Percentiles rank a stretch among this genome's conserved stretches.
phyloP scores from a whole-genome alignment of 2,113 vertebrate genomes.

The Hucho hucho region DNA sequence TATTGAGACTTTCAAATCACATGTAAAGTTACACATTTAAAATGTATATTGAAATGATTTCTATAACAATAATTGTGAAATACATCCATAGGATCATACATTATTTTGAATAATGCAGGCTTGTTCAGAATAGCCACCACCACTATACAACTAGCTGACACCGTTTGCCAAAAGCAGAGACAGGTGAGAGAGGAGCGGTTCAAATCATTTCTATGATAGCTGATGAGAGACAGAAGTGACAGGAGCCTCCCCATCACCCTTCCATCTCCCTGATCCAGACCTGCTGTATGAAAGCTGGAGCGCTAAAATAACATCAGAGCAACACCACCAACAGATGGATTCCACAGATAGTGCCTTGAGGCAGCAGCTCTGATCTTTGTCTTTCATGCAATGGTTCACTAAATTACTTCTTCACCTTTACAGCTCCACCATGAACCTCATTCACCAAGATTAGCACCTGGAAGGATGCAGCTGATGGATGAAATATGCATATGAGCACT shows the following conservation, averaged over 20 bases:
- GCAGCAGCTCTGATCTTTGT: conserved; percentile 69
- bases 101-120: too few relatives aligned
- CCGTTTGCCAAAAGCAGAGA: not conserved
- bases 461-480: conserved; percentile 19
- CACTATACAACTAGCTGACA: not conserved
- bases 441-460: conserved; percentile 9
- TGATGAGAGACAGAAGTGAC: not conserved
- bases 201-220: not conserved
- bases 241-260: not conserved
- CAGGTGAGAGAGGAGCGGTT: not conserved
- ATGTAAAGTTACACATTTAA: too few relatives aligned
- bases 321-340: conserved; percentile 59
- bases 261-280: too few relatives aligned
- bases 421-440: not conserved
- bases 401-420: conserved; percentile 37
- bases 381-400: conserved; percentile 54
- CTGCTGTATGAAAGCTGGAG: conserved; percentile 19
- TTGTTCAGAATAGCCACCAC: not conserved
- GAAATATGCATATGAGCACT: conserved; percentile 43
- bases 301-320: conserved; percentile 47
- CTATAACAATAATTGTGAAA: too few relatives aligned
- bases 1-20: too few relatives aligned
- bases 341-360: conserved; percentile 48
- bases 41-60: too few relatives aligned
- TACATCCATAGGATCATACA: too few relatives aligned